Evolutionary conservation across 2,113 vertebrate genomes (phyloP), one percentile per base, ranked within the genome.

Genomic region (Myrmophylax atrothorax): DNA sequence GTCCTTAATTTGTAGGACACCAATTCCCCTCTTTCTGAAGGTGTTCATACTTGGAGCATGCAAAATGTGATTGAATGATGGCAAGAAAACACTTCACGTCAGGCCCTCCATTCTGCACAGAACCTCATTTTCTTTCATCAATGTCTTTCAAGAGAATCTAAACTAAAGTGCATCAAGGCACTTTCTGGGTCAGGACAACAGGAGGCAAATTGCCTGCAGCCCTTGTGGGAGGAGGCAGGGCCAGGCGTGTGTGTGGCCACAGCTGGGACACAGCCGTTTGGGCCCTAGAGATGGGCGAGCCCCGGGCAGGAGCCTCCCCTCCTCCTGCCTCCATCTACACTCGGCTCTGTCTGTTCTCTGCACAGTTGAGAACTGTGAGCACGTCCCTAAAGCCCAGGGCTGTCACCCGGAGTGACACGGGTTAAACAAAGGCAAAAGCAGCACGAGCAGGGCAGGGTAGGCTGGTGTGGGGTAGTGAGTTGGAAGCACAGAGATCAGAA

Each of bases 381-480:
- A 5, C 23, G 3, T 5, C 23, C 17, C 23, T 55, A 14, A 56
- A 69, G 29, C 33, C 12, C 12, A 14, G 12, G 20, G 73, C 63
- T 4, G 0, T 24, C 0, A 0, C 18, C 12, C 4, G 2, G 63
- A 25, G 46, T 31, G 1, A 2, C 46, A 1, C 0, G 4, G 60
- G 0, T 38, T 38, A 66, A 49, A 74, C 66, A 66, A 68, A 87
- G 53, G 67, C 75, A 56, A 40, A 38, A 25, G 25, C 35, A 23
- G n/a, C 3, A 1, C 1, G 24, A 73, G 44, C 44, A 72, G 33
- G 17, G 31, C 42, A 40, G 23, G 14, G 17, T 12, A 6, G 58
- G n/a, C 8, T 11, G 40, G 44, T 84, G 74, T 19, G 4, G 0
- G 22, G 16, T 2, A 50, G 16, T 3, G 25, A 17, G n/a, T 4